These are phyloP conservation scores for Camponotus vicinus DNA, from an alignment of 1,140 invertebrate species.

Conservation along the genomic window DNA sequence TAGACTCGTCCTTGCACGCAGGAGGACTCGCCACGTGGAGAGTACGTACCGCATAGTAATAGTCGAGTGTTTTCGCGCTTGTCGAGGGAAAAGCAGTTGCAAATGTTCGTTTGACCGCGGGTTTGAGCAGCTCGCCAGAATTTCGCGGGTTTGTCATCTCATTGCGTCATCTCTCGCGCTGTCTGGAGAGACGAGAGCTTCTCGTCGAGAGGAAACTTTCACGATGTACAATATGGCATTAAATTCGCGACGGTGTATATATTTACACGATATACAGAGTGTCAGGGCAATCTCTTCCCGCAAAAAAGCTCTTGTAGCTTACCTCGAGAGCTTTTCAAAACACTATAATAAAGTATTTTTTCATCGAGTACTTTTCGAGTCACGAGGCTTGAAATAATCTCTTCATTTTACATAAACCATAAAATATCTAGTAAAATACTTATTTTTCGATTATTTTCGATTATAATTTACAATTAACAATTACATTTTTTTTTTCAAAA, in stretches of 20 bases:
- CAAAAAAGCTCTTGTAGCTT: too few relatives aligned
- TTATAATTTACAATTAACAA: too few relatives aligned
- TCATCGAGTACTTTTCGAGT: too few relatives aligned
- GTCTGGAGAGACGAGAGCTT: slow-evolving; percentile 1
- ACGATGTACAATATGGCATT: neutral
- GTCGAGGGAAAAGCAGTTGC: slow-evolving; percentile 17
- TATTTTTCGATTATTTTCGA: too few relatives aligned
- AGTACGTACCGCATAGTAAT: neutral
- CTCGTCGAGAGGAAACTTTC: slow-evolving; percentile 16
- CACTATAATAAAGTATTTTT: too few relatives aligned
- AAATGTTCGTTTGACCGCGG: slow-evolving; percentile 33
- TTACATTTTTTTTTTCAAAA: too few relatives aligned
- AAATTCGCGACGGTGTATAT: neutral
- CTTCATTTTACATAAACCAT: too few relatives aligned
- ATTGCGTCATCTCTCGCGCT: neutral
- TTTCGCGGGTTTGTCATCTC: slow-evolving; percentile 11
- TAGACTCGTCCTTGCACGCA: slow-evolving; percentile 32
- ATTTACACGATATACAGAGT: too few relatives aligned
- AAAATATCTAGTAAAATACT: too few relatives aligned
- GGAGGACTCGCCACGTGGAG: slow-evolving; percentile 22
- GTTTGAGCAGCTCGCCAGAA: neutral
- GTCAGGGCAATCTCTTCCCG: too few relatives aligned
- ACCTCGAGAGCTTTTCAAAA: too few relatives aligned
- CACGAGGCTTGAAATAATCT: too few relatives aligned
- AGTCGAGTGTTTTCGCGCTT: slow-evolving; percentile 42